Evolutionary conservation across 2,113 vertebrate species (phyloP).

Genomic region (Corydoras maculifer): DNA sequence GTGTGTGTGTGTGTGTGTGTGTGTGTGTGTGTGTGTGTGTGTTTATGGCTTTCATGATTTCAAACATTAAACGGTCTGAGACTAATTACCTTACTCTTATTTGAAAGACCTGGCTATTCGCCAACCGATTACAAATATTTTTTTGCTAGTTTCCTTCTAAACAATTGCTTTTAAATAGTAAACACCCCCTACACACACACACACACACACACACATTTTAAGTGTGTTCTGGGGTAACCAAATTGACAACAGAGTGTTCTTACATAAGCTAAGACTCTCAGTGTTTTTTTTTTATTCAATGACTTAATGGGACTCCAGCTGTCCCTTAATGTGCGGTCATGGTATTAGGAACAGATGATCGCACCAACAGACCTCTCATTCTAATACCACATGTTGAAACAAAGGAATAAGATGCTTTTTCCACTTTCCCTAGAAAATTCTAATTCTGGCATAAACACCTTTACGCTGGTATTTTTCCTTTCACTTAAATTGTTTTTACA

Average conservation of each 20-base stretch:
- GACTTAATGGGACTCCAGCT: conserved; percentile 30
- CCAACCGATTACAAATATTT: conserved; percentile 28
- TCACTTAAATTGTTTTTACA: too few relatives aligned
- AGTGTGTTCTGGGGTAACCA: conserved; percentile 14
- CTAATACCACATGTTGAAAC: conserved; percentile 19
- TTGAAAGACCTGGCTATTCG: conserved; percentile 35
- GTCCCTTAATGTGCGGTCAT: conserved; percentile 16
- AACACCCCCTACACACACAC: conserved; percentile 11
- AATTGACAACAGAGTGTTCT: conserved; percentile 31
- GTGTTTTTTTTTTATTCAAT: conserved; percentile 10
- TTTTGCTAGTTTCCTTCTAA: conserved; percentile 20
- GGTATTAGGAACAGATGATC: conserved; percentile 29
- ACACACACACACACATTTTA: conserved; percentile 29
- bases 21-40: not conserved
- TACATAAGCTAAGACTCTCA: conserved; percentile 15
- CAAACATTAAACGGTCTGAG: conserved; percentile 31
- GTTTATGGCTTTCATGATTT: conserved; percentile 11
- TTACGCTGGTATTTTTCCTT: too few relatives aligned
- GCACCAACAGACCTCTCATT: conserved; percentile 19
- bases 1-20: too few relatives aligned
- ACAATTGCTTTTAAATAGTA: not conserved
- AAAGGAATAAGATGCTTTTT: conserved; percentile 1
- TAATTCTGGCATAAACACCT: too few relatives aligned
- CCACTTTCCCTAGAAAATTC: too few relatives aligned
- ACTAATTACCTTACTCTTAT: conserved; percentile 36